phyloP scores from a whole-genome alignment of 2,113 vertebrate genomes.

The Isurus oxyrinchus region DNA sequence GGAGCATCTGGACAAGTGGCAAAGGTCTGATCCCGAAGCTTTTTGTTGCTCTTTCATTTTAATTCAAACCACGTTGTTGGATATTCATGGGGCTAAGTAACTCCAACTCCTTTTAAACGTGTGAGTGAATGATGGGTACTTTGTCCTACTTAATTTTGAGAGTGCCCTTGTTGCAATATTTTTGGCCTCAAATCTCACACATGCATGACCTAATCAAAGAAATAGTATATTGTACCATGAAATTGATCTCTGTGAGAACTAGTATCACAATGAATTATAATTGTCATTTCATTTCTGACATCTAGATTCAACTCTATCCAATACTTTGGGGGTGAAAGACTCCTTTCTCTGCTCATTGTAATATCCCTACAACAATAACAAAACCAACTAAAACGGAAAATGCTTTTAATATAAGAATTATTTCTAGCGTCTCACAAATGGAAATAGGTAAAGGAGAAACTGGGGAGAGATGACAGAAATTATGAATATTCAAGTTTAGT shows the following conservation, averaged over 20 bases:
- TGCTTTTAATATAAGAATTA: background rate
- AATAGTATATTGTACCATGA: background rate
- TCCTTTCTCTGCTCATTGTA: background rate
- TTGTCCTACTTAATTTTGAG: background rate
- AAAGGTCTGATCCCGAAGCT: background rate
- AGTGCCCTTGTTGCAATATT: background rate
- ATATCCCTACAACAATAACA: background rate
- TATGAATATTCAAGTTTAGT: background rate
- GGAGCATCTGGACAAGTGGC: background rate
- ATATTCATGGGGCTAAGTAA: background rate
- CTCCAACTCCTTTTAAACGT: background rate
- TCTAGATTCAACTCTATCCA: background rate
- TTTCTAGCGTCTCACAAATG: background rate
- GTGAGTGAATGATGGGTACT: background rate
- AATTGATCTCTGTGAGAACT: background rate
- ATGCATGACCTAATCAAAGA: background rate
- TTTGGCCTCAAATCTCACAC: conserved; percentile 2
- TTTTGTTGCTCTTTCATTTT: background rate
- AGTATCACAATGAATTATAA: background rate
- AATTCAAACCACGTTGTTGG: background rate
- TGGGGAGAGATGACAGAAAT: background rate
- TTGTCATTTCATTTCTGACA: background rate
- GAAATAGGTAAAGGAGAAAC: background rate
- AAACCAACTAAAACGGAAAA: background rate
- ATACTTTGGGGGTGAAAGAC: background rate